A percentile compares a stretch with the other conserved stretches of the same genome.
These are phyloP conservation scores for Odontothrips loti DNA, from an alignment of 2,888 invertebrate species.

Conservation along the genomic window DNA sequence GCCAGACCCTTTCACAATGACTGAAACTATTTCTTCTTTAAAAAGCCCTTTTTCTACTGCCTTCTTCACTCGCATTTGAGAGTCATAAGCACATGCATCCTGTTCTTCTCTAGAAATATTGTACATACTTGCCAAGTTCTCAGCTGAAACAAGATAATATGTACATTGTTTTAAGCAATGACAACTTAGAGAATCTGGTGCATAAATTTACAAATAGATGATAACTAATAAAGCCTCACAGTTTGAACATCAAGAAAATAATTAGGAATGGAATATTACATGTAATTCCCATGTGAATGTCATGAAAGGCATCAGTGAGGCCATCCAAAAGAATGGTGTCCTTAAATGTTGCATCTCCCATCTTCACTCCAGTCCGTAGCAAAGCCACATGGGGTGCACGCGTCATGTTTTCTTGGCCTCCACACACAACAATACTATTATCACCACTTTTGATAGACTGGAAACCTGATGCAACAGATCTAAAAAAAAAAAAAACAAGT, in stretches of 20 bases:
- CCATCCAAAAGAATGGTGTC: conserved; percentile 69
- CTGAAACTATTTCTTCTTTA: conserved; percentile 65
- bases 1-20: conserved; percentile 52
- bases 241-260: neutral
- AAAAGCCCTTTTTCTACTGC: conserved; percentile 63
- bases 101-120: conserved; percentile 63
- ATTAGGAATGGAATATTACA: conserved; percentile 47
- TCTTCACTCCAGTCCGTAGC: conserved; percentile 60
- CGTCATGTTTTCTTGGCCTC: conserved; percentile 82
- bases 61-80: conserved; percentile 60
- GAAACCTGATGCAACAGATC: conserved; percentile 62
- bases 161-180: neutral
- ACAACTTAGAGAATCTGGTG: too few species aligned
- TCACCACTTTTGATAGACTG: conserved; percentile 65
- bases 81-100: conserved; percentile 62
- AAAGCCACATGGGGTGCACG: conserved; percentile 64
- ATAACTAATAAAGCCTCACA: too few species aligned
- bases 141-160: conserved; percentile 52
- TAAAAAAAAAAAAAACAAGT: conserved; percentile 42
- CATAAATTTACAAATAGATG: too few species aligned
- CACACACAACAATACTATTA: conserved; percentile 63
- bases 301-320: conserved; percentile 67
- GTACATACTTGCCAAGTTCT: conserved; percentile 67
- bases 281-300: conserved; percentile 76
- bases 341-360: conserved; percentile 58